phyloP scores from a whole-genome alignment of 1,140 invertebrate species.

The Drosophila pectinifera region DNA sequence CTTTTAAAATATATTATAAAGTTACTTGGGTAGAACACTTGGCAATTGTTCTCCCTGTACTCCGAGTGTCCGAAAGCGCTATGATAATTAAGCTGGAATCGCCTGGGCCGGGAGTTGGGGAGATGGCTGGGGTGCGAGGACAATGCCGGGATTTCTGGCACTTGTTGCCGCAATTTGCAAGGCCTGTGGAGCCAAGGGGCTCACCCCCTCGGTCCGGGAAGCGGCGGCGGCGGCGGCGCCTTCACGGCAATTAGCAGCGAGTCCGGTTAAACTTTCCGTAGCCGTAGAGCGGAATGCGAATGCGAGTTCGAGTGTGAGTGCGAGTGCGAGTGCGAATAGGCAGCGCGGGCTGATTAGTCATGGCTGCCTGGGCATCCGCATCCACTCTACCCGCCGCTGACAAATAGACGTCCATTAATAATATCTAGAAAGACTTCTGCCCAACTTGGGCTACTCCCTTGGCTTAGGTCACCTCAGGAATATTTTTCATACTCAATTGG shows the following conservation, averaged over 20 bases:
- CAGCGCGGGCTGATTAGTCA: slow-evolving; percentile 69
- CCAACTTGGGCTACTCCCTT: slow-evolving; percentile 14
- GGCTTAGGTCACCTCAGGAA: slow-evolving; percentile 34
- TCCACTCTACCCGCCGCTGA: slow-evolving; percentile 41
- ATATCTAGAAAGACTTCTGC: slow-evolving; percentile 44
- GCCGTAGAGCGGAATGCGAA: slow-evolving; percentile 14
- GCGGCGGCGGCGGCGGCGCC: slow-evolving; percentile 50
- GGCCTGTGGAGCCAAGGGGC: slow-evolving; percentile 1
- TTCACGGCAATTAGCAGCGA: slow-evolving; percentile 77
- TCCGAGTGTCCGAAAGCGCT: slow-evolving; percentile 53
- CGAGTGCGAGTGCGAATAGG: slow-evolving; percentile 26
- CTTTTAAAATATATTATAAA: too few relatives aligned
- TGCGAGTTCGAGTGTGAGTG: slow-evolving; percentile 20
- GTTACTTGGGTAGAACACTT: too few relatives aligned
- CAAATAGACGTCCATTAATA: slow-evolving; percentile 78
- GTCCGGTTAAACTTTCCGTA: slow-evolving; percentile 60
- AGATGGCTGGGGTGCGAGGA: slow-evolving; percentile 14
- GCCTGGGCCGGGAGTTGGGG: slow-evolving; percentile 14
- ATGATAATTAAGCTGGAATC: slow-evolving; percentile 77
- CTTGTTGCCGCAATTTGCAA: slow-evolving; percentile 81
- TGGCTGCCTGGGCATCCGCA: slow-evolving; percentile 67
- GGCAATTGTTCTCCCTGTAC: slow-evolving; percentile 10
- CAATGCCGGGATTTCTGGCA: slow-evolving; percentile 56
- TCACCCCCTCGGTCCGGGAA: neutral
- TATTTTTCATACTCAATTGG: slow-evolving; percentile 41